phyloP scores from a whole-genome alignment of 2,797 vertebrate species.

The Anableps anableps region DNA sequence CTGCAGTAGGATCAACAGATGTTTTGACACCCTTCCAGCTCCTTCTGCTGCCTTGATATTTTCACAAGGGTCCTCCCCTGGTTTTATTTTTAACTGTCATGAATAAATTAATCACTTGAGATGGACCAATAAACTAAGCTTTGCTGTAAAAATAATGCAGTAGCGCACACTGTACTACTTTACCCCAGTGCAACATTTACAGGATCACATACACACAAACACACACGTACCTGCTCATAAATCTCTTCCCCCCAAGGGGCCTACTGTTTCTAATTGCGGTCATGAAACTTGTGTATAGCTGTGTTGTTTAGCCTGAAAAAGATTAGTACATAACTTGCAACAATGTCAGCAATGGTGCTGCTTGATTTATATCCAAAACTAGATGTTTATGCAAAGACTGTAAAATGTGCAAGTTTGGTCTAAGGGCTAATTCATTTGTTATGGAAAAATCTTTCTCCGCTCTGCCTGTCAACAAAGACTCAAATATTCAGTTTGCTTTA shows the following conservation, averaged over 20 bases:
- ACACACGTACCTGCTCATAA: slow-evolving; percentile 62
- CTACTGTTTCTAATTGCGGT: slow-evolving; percentile 67
- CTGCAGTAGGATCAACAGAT: slow-evolving; percentile 32
- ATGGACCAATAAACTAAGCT: slow-evolving; percentile 60
- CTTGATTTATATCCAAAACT: slow-evolving; percentile 34
- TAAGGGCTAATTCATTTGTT: background rate
- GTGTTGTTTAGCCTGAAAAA: slow-evolving; percentile 57
- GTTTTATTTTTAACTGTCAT: slow-evolving; percentile 68
- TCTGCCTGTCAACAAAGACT: background rate
- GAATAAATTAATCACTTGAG: slow-evolving; percentile 68
- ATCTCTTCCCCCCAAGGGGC: slow-evolving; percentile 62
- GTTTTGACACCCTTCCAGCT: slow-evolving; percentile 62
- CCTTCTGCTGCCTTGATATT: slow-evolving; percentile 38
- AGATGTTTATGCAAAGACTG: slow-evolving; percentile 2
- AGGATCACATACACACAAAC: slow-evolving; percentile 16
- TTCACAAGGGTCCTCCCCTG: slow-evolving; percentile 52
- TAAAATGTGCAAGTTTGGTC: slow-evolving; percentile 5
- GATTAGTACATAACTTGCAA: slow-evolving; percentile 40
- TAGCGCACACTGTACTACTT: slow-evolving; percentile 20
- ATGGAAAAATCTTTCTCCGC: background rate
- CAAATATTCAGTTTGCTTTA: background rate
- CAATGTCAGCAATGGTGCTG: slow-evolving; percentile 31
- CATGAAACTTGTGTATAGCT: slow-evolving; percentile 61
- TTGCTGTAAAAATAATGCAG: slow-evolving; percentile 53
- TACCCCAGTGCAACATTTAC: slow-evolving; percentile 33